Conservation (phyloP, 2,888 invertebrate species). For the Hoplodrina ambigua region DNA sequence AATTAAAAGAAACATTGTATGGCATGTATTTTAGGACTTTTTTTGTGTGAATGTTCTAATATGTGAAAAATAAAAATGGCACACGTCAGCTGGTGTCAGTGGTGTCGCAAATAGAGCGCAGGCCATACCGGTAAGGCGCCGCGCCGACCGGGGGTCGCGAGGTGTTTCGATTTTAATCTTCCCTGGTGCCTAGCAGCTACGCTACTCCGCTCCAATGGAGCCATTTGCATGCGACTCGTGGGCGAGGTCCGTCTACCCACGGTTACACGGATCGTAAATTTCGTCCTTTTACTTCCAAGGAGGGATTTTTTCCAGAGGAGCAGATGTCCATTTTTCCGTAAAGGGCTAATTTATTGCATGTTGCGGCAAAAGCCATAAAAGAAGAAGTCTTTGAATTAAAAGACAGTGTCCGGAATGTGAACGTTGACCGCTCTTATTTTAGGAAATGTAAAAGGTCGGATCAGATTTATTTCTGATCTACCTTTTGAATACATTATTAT, state of each 20-base stretch:
- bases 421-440: slow-evolving; percentile 77
- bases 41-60: neutral
- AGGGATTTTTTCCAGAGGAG: slow-evolving; percentile 84
- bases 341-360: slow-evolving; percentile 88
- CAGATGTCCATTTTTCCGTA: slow-evolving; percentile 88
- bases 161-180: slow-evolving; percentile 83
- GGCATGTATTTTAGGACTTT: neutral
- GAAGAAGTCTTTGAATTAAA: slow-evolving; percentile 82
- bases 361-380: slow-evolving; percentile 83
- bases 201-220: slow-evolving; percentile 83
- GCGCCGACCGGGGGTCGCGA: slow-evolving; percentile 68
- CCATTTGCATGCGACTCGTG: slow-evolving; percentile 89
- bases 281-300: slow-evolving; percentile 87
- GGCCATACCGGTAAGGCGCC: slow-evolving; percentile 6
- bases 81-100: slow-evolving; percentile 11
- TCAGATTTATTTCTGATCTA: slow-evolving; percentile 54
- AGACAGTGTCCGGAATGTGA: slow-evolving; percentile 77
- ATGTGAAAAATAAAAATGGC: slow-evolving; percentile 10
- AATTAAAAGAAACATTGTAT: neutral
- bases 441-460: slow-evolving; percentile 45
- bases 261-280: slow-evolving; percentile 89
- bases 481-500: slow-evolving; percentile 52
- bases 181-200: slow-evolving; percentile 74
- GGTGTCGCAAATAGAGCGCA: slow-evolving; percentile 15
- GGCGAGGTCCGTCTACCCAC: slow-evolving; percentile 86